Evolutionary conservation across 2,888 invertebrate species (phyloP).

Genomic region (Oxystoma pomonae): DNA sequence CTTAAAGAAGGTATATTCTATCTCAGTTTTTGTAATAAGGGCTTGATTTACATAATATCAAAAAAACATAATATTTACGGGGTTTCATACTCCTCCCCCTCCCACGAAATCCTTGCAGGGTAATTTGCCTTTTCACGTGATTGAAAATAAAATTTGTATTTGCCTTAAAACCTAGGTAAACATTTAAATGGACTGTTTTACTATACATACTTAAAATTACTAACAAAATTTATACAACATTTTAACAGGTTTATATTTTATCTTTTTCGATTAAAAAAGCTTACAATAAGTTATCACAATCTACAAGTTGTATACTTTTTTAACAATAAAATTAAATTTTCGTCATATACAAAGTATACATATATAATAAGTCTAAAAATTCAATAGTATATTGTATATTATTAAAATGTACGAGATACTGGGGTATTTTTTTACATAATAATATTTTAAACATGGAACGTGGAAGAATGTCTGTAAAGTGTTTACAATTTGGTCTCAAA

Average conservation of each 20-base stretch:
- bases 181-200: neutral
- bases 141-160: neutral
- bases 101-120: too few species aligned
- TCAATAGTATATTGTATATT: too few species aligned
- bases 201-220: neutral
- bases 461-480: too few species aligned
- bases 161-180: neutral
- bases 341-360: constrained; percentile 5
- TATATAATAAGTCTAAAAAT: neutral
- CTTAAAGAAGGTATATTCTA: too few species aligned
- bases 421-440: too few species aligned
- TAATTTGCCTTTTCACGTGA: neutral
- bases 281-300: constrained; percentile 26
- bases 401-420: too few species aligned
- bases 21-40: too few species aligned
- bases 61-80: too few species aligned
- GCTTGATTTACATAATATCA: too few species aligned
- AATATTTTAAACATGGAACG: too few species aligned
- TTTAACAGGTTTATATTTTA: constrained; percentile 19
- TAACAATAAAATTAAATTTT: neutral
- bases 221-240: constrained; percentile 22
- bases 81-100: too few species aligned
- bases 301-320: constrained; percentile 21
- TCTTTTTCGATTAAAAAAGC: constrained; percentile 18
- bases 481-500: too few species aligned